Evolutionary conservation across 2,113 vertebrate genomes (phyloP).

Genomic region (Stegastes partitus): DNA sequence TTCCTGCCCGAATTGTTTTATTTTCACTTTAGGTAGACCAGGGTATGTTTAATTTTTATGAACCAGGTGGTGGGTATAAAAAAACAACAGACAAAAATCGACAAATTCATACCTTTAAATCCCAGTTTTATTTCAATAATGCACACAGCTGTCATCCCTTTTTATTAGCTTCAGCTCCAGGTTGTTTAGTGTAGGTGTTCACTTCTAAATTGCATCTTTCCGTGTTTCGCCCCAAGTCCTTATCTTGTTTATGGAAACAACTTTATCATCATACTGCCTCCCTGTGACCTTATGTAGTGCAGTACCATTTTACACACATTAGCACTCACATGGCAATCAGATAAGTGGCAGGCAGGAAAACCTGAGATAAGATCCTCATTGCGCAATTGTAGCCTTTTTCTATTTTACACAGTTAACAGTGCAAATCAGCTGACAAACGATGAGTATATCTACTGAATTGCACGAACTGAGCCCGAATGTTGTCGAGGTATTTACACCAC

Average conservation of each 20-base stretch:
- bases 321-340: constrained; percentile 5
- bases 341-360: constrained; percentile 36
- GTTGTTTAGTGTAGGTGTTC: background rate
- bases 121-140: background rate
- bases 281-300: constrained; percentile 24
- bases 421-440: constrained; percentile 1
- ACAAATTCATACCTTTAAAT: background rate
- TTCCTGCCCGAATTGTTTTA: too few relatives aligned
- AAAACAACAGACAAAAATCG: background rate
- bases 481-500: background rate
- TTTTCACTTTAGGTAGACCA: background rate
- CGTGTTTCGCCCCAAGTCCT: background rate
- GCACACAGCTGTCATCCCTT: background rate
- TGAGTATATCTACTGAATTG: background rate
- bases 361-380: constrained; percentile 21
- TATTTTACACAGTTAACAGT: background rate
- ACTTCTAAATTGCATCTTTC: background rate
- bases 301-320: constrained; percentile 11
- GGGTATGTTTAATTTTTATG: too few relatives aligned
- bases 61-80: background rate
- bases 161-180: background rate
- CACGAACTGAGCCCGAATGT: background rate
- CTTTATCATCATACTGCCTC: background rate
- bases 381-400: constrained; percentile 14
- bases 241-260: constrained; percentile 30